Conservation (phyloP, 2,888 invertebrate species). For the Stenolophus ochropezus region DNA sequence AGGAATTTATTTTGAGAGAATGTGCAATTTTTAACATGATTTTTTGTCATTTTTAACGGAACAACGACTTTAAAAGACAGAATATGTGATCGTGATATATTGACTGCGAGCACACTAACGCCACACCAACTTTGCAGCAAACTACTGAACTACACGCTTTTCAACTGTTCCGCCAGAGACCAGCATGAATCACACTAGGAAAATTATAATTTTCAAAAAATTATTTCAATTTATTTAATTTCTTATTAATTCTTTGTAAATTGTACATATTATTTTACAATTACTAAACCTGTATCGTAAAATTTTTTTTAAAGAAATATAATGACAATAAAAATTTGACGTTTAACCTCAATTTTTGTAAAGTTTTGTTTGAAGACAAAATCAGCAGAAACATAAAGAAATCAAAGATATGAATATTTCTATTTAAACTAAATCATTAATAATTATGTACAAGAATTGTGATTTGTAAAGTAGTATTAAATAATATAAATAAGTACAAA, state of each 20-base stretch:
- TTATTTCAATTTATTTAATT: not conserved
- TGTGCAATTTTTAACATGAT: constrained; percentile 35
- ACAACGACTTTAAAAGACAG: constrained; percentile 66
- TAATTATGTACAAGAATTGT: not conserved
- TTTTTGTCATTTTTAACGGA: constrained; percentile 55
- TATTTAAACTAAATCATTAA: not conserved
- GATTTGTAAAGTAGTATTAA: not conserved
- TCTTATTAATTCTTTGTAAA: not conserved
- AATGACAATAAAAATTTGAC: not conserved
- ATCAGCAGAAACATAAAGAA: not conserved
- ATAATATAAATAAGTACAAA: not conserved
- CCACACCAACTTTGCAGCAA: constrained; percentile 58
- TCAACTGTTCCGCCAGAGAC: not conserved
- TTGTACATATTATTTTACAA: not conserved
- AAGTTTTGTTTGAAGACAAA: not conserved
- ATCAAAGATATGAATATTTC: not conserved
- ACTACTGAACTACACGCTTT: constrained; percentile 38
- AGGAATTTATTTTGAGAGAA: constrained; percentile 28
- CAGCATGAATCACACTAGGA: constrained; percentile 36
- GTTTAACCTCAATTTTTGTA: not conserved
- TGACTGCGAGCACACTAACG: constrained; percentile 69
- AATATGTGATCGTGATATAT: constrained; percentile 69
- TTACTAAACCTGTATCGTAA: not conserved
- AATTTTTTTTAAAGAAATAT: not conserved
- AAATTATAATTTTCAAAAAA: not conserved